Percentiles rank a stretch among this genome's conserved stretches.
Conservation (phyloP, 2,797 vertebrate species). For the Gymnoscopelus braueri region DNA sequence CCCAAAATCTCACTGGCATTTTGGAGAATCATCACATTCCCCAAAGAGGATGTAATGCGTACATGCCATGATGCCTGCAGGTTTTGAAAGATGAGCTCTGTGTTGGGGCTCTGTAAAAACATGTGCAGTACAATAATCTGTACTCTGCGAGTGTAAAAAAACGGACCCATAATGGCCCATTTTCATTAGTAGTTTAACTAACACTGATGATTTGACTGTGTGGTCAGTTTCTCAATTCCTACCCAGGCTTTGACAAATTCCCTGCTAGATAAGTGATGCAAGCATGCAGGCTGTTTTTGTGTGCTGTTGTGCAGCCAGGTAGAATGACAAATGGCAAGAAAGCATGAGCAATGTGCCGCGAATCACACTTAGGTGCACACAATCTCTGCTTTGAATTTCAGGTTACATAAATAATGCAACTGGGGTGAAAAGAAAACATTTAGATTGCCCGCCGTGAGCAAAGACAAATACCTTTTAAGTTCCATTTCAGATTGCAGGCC, state of each 20-base stretch:
- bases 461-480: constrained; percentile 78
- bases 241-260: constrained; percentile 38
- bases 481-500: constrained; percentile 64
- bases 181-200: too few species aligned
- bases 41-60: constrained; percentile 10
- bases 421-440: constrained; percentile 70
- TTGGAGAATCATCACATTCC: constrained; percentile 3
- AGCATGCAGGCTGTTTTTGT: constrained; percentile 60
- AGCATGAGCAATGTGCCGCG: constrained; percentile 58
- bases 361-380: constrained; percentile 73
- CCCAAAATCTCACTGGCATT: neutral
- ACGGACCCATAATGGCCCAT: too few species aligned
- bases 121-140: neutral
- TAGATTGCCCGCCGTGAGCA: constrained; percentile 71
- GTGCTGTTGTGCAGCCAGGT: constrained; percentile 69
- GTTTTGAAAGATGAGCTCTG: constrained; percentile 14
- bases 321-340: constrained; percentile 66
- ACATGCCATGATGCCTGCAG: neutral
- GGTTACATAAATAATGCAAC: constrained; percentile 79
- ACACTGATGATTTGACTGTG: too few species aligned
- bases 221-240: neutral
- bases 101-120: constrained; percentile 23
- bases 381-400: constrained; percentile 74
- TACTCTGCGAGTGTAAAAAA: too few species aligned
- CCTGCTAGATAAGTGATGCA: constrained; percentile 50